phyloP scores from a whole-genome alignment of 2,888 invertebrate species.

The Pyrrhosoma nymphula region DNA sequence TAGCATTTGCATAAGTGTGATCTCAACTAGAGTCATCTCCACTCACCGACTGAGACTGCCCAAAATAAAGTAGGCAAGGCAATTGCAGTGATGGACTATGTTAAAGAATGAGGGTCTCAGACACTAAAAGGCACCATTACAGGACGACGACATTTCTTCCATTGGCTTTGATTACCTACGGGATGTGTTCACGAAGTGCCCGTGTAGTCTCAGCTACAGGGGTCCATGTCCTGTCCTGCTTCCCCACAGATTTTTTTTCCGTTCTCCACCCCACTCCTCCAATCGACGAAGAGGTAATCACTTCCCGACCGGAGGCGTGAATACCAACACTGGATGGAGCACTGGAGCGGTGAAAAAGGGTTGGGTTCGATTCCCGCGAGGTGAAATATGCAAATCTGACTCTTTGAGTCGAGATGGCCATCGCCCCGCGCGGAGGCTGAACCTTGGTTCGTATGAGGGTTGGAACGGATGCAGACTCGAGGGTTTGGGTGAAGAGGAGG shows the following conservation, averaged over 20 bases:
- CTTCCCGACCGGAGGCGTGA: background rate
- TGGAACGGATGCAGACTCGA: background rate
- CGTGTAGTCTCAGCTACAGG: background rate
- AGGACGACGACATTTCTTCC: background rate
- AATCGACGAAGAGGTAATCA: background rate
- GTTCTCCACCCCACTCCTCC: background rate
- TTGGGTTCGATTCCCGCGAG: constrained; percentile 51
- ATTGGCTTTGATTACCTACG: background rate
- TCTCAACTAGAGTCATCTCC: too few relatives aligned
- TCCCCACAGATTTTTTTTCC: background rate
- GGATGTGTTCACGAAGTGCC: background rate
- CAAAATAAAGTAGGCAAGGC: too few relatives aligned
- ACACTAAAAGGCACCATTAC: background rate
- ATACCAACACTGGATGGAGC: background rate
- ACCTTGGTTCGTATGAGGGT: background rate
- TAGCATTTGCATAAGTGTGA: too few relatives aligned
- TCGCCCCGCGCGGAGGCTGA: background rate
- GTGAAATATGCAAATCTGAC: constrained; percentile 57
- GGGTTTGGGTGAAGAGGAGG: background rate
- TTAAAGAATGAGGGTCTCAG: background rate
- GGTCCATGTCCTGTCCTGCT: background rate
- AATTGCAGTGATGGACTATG: background rate
- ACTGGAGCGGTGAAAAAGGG: background rate
- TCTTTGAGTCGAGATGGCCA: constrained; percentile 45
- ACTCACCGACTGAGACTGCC: too few relatives aligned